Percentiles rank a stretch among this genome's conserved stretches.
These are phyloP conservation scores for Gerris lacustris DNA, from an alignment of 2,888 invertebrate species.

Conservation along the genomic window DNA sequence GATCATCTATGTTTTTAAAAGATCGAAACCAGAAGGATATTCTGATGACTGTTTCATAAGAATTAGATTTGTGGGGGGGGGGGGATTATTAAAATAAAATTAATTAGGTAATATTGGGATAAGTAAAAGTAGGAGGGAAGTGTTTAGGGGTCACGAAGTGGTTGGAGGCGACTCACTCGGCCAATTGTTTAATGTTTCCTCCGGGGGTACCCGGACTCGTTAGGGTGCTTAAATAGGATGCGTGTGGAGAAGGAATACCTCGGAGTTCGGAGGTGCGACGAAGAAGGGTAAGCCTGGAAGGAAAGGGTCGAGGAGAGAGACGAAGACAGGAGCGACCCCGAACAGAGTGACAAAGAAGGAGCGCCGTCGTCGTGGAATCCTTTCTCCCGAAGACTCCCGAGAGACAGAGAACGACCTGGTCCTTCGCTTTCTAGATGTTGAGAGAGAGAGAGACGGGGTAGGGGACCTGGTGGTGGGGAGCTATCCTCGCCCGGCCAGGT, in stretches of 20 bases:
- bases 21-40: too few species aligned
- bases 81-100: too few species aligned
- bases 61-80: too few species aligned
- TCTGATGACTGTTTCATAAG: too few species aligned
- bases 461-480: neutral
- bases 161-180: too few species aligned
- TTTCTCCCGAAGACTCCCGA: neutral
- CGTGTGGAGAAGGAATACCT: neutral
- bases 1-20: too few species aligned
- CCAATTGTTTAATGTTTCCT: neutral
- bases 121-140: too few species aligned
- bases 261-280: neutral
- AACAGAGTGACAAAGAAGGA: neutral
- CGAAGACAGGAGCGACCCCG: neutral
- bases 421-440: neutral
- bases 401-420: conserved; percentile 20
- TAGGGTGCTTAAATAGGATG: neutral
- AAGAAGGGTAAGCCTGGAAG: neutral
- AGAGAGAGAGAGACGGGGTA: neutral
- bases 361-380: neutral
- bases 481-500: neutral
- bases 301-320: neutral
- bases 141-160: too few species aligned
- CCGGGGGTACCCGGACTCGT: neutral
- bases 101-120: too few species aligned